Evolutionary conservation across 2,888 invertebrate genomes (phyloP), one percentile per base, ranked within the genome.

Genomic region (Nowickia ferox): DNA sequence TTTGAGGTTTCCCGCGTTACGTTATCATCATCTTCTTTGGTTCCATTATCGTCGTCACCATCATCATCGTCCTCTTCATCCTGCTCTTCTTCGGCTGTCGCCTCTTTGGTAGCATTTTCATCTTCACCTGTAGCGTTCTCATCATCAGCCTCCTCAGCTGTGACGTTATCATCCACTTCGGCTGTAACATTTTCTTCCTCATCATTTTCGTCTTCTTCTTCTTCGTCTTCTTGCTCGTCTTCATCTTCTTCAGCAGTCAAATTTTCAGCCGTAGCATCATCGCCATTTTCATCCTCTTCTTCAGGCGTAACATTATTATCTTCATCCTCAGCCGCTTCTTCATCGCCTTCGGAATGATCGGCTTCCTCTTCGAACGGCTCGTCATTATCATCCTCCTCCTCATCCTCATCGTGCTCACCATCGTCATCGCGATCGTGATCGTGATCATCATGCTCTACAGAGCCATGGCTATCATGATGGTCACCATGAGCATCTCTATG

Each of bases 101-200:
- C 90, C 48, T 90, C 89, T 40, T 89, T 87, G 9, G 87, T 89
- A 42, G 82, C 85, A 17, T 88, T 87, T n/a, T 88, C 92, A 10
- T 93, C 92, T 38, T 92, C 92, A 22, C 90, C 90, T 53, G 93
- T 93, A 87, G 94, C 94, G 48, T 90, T 88, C 22, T 92, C 88
- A 59, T 91, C 90, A 51, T 90, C 89, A 44, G 87, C 89, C 30
- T 92, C 89, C 61, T 91, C 90, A 8, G 88, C 89, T 61, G 91
- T 89, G n/a, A 90, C 90, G 48, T 91, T 89, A 13, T 91, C 91
- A 55, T 92, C 90, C 61, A 91, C 88, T 68, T 89, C 88, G 71
- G 92, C 90, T 53, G 91, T 88, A n/a, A 90, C 88, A 61, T 89
- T 88, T 17, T 90, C 89, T 51, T 92, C 91, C 10, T 90, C 90